phyloP scores from a whole-genome alignment of 2,797 vertebrate genomes.

The Gallinago solitaria region DNA sequence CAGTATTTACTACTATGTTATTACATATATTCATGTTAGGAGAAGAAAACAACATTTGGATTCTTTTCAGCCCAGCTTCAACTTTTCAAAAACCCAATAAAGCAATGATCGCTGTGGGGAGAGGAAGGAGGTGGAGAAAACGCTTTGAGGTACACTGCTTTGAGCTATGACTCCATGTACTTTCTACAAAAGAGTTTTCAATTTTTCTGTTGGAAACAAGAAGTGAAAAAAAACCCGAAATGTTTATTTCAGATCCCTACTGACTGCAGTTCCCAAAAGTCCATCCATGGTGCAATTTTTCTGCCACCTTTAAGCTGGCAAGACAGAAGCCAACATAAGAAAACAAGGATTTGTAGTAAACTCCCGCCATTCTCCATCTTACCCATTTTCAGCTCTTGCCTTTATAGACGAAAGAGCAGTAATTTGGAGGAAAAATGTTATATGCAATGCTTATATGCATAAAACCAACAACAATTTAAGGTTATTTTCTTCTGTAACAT shows the following conservation, averaged over 20 bases:
- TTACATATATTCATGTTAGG: background rate
- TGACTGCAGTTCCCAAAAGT: background rate
- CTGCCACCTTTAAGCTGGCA: background rate
- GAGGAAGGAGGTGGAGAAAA: background rate
- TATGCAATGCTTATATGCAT: background rate
- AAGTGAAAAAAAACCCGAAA: background rate
- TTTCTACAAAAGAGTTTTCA: background rate
- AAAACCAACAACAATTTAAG: background rate
- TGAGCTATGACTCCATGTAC: background rate
- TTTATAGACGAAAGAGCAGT: background rate
- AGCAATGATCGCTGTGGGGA: background rate
- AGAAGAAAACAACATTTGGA: background rate
- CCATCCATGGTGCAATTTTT: background rate
- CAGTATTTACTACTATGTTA: background rate
- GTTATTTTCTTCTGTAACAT: background rate
- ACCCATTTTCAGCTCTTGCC: background rate
- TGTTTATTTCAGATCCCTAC: background rate
- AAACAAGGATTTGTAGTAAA: background rate
- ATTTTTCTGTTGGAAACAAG: background rate
- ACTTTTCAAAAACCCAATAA: background rate
- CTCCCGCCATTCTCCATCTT: background rate
- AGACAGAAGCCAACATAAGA: background rate
- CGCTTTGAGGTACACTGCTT: background rate
- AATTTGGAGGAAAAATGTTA: background rate
- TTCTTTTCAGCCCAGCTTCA: background rate